Base-by-base conservation (phyloP, 2,888 invertebrate species). In the Apamea sordens region DNA sequence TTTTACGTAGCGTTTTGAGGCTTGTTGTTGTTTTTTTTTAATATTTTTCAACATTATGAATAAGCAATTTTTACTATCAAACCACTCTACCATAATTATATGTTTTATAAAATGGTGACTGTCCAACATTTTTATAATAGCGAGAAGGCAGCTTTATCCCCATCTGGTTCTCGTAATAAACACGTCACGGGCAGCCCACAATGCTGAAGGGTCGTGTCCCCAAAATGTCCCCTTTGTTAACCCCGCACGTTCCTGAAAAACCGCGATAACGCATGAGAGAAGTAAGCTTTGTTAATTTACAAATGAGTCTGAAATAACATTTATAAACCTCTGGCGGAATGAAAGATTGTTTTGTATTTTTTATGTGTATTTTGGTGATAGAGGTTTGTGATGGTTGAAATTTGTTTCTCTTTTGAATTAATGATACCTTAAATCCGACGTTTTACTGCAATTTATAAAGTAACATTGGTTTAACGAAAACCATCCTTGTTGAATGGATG, bases 211-310 rank as follows among this genome's bases (percentile, higher is more conserved):
- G 47, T 36, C 59, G 50, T 69, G 80, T 70, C 73, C 84, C 70
- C 56, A 79, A 88, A 89, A 84, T 71, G 83, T 69, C 75, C 69
- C 65, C 73, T 79, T 83, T 88, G 80, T 81, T 68, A 76, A 79
- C 15, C 69, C 72, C 68, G 32, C 2, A 67, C 79, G 70, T 78
- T 83, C 65, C 91, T 91, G 90, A 91, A 93, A 92, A 92, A 90
- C 85, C 79, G 84, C 87, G 89, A 91, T 91, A 89, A 79, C 81
- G 59, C 64, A 73, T 71, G 67, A 28, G 71, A 47, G 65, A 73
- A 76, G 75, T 74, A 78, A 67, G 80, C 84, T 87, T 85, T 89
- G 77, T 84, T 83, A 71, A 74, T 76, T 71, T 78, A 82, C n/a
- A 77, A 85, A 88, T 83, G 65, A 74, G 56, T 75, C 72, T 76